Conservation (phyloP, 1,140 invertebrate species). For the Harpegnathos saltator region DNA sequence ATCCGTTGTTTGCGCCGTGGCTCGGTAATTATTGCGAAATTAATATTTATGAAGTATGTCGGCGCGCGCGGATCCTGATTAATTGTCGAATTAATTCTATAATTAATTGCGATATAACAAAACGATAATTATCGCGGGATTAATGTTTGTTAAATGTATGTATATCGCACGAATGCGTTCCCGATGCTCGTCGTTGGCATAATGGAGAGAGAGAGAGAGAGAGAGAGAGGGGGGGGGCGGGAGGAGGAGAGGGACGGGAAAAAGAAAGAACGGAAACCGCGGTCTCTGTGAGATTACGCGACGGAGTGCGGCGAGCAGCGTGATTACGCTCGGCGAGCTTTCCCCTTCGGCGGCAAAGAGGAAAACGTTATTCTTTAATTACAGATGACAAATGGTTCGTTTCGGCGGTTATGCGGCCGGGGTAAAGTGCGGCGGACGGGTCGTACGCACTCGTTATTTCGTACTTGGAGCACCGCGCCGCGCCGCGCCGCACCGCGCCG, state of each 20-base stretch:
- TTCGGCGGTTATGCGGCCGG: constrained; percentile 59
- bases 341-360: constrained; percentile 55
- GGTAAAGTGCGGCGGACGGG: constrained; percentile 41
- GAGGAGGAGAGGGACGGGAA: not conserved
- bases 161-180: not conserved
- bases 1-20: constrained; percentile 56
- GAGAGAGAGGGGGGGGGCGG: too few relatives aligned
- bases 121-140: constrained; percentile 51
- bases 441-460: constrained; percentile 61
- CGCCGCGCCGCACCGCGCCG: constrained; percentile 25
- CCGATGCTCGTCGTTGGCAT: not conserved
- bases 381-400: constrained; percentile 74
- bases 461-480: constrained; percentile 45
- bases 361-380: constrained; percentile 73
- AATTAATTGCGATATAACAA: constrained; percentile 60
- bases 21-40: constrained; percentile 57
- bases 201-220: too few relatives aligned
- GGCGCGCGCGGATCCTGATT: constrained; percentile 45
- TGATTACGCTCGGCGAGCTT: constrained; percentile 51
- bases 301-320: constrained; percentile 23
- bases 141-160: constrained; percentile 34
- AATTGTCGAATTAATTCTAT: constrained; percentile 60
- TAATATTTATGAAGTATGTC: constrained; percentile 61
- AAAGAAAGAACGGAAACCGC: not conserved
- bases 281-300: constrained; percentile 20